phyloP scores from a whole-genome alignment of 2,113 vertebrate genomes.

The Rallus limicola region DNA sequence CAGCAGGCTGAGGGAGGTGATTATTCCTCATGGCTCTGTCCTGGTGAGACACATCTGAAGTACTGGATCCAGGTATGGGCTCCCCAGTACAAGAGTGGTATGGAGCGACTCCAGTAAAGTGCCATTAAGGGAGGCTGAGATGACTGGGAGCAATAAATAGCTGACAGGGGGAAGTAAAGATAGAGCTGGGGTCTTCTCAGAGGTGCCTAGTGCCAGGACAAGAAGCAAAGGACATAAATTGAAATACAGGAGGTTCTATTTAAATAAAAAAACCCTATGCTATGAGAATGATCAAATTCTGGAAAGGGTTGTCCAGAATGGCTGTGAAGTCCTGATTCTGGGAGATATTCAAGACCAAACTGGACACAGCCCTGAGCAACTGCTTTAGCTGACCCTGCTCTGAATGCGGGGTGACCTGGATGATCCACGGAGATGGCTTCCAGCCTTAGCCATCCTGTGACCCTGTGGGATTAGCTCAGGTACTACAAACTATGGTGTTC shows the following conservation, averaged over 20 bases:
- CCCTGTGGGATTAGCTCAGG: neutral
- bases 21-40: neutral
- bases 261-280: neutral
- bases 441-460: neutral
- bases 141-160: neutral
- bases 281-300: neutral
- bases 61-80: neutral
- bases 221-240: neutral
- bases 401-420: neutral
- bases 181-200: neutral
- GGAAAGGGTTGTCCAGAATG: neutral
- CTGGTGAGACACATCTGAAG: neutral
- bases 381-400: neutral
- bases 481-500: neutral
- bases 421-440: neutral
- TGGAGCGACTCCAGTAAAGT: neutral
- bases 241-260: neutral
- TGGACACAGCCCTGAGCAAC: neutral
- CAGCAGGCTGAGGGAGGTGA: neutral
- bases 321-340: neutral
- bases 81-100: neutral
- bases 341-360: neutral
- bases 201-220: neutral
- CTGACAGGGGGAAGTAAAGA: neutral
- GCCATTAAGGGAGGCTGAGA: neutral